These are phyloP conservation scores for Penaeus vannamei DNA, from an alignment of 1,140 invertebrate species.

Conservation along the genomic window DNA sequence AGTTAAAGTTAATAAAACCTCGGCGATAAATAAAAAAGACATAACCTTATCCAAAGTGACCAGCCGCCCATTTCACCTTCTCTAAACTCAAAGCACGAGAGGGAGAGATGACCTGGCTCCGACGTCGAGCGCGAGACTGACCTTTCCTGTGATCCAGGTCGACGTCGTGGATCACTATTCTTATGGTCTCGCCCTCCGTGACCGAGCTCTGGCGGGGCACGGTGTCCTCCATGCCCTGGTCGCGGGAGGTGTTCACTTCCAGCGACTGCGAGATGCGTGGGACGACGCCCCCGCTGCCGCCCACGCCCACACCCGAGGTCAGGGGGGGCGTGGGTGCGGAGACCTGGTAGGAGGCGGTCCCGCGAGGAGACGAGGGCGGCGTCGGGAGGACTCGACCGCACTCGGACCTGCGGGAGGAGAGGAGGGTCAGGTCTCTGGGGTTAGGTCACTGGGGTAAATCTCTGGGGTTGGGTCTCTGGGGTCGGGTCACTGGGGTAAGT, in stretches of 20 bases:
- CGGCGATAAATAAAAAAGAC: no score
- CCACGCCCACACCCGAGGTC: constrained; percentile 27
- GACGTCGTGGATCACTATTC: constrained; percentile 93
- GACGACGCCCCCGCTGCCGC: constrained; percentile 23
- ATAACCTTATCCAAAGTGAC: no score
- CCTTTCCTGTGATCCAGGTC: constrained; percentile 77
- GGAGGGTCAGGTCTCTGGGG: not conserved
- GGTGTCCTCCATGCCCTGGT: constrained; percentile 54
- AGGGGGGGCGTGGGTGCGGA: constrained; percentile 47
- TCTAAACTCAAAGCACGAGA: no score
- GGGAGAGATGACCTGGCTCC: no score
- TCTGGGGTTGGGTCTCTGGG: not conserved
- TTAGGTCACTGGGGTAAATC: not conserved
- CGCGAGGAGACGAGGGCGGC: constrained; percentile 74
- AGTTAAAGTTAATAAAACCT: no score
- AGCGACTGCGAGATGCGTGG: constrained; percentile 60
- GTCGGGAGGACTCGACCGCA: constrained; percentile 71
- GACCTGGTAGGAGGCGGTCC: constrained; percentile 7
- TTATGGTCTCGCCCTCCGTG: constrained; percentile 88
- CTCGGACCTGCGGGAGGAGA: constrained; percentile 54
- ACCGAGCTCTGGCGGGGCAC: constrained; percentile 84
- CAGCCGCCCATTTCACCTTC: no score
- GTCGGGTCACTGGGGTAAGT: no score
- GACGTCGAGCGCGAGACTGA: constrained; percentile 66
- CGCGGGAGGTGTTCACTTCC: constrained; percentile 52